These are phyloP conservation scores for Hemiscyllium ocellatum DNA, from an alignment of 2,113 vertebrate species.

Conservation along the genomic window DNA sequence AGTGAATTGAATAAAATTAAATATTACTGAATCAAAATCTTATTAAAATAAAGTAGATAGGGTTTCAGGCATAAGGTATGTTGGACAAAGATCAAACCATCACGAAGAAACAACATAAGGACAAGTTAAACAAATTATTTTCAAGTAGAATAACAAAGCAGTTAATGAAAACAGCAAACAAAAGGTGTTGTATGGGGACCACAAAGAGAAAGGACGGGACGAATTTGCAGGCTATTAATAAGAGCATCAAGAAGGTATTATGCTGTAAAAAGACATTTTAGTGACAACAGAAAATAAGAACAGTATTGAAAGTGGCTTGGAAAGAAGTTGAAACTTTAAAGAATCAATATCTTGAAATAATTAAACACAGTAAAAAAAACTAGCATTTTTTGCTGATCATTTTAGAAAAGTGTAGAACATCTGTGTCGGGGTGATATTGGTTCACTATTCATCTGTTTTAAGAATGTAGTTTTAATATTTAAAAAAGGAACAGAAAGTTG, in stretches of 20 bases:
- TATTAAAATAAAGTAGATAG: neutral
- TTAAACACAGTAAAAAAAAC: neutral
- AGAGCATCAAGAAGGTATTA: neutral
- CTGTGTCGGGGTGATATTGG: neutral
- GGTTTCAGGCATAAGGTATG: neutral
- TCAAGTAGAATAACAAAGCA: neutral
- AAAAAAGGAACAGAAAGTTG: neutral
- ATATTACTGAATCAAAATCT: neutral
- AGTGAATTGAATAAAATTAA: neutral
- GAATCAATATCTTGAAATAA: neutral
- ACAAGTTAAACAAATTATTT: neutral
- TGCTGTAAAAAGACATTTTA: neutral
- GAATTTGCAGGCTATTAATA: neutral
- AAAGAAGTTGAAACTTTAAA: neutral
- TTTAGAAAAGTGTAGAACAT: neutral
- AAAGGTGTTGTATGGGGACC: neutral
- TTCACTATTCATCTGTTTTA: neutral
- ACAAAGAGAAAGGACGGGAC: neutral
- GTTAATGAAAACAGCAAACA: neutral
- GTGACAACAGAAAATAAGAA: neutral
- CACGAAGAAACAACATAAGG: neutral
- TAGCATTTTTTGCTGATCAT: neutral
- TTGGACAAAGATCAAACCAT: neutral
- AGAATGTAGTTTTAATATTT: neutral
- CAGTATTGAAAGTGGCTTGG: neutral